Conservation (phyloP, 2,888 invertebrate genomes). For the Sipunculus nudus region DNA sequence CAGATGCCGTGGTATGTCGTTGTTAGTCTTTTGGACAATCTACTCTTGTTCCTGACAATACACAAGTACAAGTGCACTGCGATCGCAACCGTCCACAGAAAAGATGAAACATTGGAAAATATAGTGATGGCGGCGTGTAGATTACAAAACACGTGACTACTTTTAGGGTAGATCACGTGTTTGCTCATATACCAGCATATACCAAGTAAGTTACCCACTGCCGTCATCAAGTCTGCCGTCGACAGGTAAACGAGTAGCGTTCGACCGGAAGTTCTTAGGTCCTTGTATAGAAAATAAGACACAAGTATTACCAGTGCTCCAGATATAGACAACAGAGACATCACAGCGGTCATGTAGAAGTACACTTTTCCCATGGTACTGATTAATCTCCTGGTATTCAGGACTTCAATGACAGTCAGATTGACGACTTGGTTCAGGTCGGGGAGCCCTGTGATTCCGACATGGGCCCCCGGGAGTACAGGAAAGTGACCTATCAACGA, state of each 20-base stretch:
- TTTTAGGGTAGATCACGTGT: too few relatives aligned
- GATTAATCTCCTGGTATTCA: too few relatives aligned
- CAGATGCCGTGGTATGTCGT: constrained; percentile 38
- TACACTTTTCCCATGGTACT: too few relatives aligned
- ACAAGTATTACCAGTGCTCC: constrained; percentile 43
- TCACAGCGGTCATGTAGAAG: too few relatives aligned
- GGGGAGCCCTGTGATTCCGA: too few relatives aligned
- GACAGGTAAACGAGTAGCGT: constrained; percentile 45
- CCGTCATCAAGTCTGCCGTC: constrained; percentile 45
- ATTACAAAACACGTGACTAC: constrained; percentile 35
- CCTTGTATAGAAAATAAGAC: constrained; percentile 39
- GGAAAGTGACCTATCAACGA: too few relatives aligned
- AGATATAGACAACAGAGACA: constrained; percentile 44
- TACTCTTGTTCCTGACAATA: constrained; percentile 32
- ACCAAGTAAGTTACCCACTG: constrained; percentile 49
- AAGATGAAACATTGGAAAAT: constrained; percentile 52
- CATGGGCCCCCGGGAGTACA: too few relatives aligned
- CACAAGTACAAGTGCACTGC: constrained; percentile 46
- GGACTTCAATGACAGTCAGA: too few relatives aligned
- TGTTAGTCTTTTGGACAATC: constrained; percentile 33
- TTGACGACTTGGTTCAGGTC: too few relatives aligned
- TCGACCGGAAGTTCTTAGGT: constrained; percentile 42
- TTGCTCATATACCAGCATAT: constrained; percentile 44
- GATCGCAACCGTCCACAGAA: constrained; percentile 52
- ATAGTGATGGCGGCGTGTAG: constrained; percentile 50